Conservation (phyloP, 1,140 invertebrate genomes). For the Tetramorium simillimum region DNA sequence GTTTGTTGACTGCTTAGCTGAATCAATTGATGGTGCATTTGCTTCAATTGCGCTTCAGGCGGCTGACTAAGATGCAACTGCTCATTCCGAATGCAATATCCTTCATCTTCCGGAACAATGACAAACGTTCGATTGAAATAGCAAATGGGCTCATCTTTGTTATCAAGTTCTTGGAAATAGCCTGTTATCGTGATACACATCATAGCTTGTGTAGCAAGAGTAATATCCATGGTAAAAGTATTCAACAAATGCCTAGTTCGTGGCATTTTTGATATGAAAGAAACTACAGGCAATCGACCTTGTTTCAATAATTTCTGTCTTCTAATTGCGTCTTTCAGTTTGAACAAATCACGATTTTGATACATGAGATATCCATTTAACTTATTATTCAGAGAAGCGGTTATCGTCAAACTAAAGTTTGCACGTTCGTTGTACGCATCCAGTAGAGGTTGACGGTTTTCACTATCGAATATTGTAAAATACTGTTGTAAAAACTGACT, state of each 20-base stretch:
- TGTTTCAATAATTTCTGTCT: too few relatives aligned
- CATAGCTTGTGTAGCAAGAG: constrained; percentile 86
- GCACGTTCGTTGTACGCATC: constrained; percentile 95
- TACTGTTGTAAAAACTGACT: constrained; percentile 93
- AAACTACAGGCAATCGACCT: too few relatives aligned
- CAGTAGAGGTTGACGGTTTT: constrained; percentile 90
- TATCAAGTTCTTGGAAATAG: constrained; percentile 90
- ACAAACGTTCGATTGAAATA: constrained; percentile 93
- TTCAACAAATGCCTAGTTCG: constrained; percentile 91
- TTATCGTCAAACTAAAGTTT: constrained; percentile 89
- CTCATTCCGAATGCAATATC: constrained; percentile 95
- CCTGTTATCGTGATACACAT: constrained; percentile 91
- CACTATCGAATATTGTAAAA: constrained; percentile 94
- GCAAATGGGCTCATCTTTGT: constrained; percentile 87
- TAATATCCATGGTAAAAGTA: too few relatives aligned
- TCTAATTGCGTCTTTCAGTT: constrained; percentile 86
- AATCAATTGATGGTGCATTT: neutral
- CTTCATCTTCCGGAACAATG: constrained; percentile 91
- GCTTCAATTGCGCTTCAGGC: constrained; percentile 89
- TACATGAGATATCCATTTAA: too few relatives aligned
- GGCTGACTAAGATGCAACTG: constrained; percentile 91
- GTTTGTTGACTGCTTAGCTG: neutral
- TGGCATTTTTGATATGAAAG: too few relatives aligned
- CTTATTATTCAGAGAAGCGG: constrained; percentile 64
- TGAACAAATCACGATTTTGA: too few relatives aligned